Evolutionary conservation across 2,113 vertebrate species (phyloP).

Genomic region (Hemiprocne comata): DNA sequence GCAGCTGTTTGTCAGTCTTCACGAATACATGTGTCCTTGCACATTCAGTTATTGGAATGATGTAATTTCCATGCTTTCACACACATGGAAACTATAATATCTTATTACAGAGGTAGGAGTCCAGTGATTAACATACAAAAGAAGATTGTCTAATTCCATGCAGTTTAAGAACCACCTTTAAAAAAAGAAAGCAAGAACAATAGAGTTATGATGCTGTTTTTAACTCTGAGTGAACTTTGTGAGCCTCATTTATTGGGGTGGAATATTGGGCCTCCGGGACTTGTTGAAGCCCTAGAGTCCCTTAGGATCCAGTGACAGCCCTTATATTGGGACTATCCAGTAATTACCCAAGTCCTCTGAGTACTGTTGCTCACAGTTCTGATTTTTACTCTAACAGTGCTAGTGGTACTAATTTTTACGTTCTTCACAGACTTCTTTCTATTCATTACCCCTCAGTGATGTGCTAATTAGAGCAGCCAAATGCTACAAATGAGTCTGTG

Average conservation of each 20-base stretch:
- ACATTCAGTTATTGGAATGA: slow-evolving; percentile 39
- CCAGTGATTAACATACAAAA: slow-evolving; percentile 13
- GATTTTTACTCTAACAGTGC: slow-evolving; percentile 64
- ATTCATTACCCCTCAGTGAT: slow-evolving; percentile 66
- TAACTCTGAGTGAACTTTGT: slow-evolving; percentile 46
- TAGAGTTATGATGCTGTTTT: not conserved
- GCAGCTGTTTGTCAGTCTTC: not conserved
- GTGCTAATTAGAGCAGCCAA: slow-evolving; percentile 67
- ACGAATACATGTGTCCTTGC: not conserved
- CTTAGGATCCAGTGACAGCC: slow-evolving; percentile 43
- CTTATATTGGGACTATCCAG: slow-evolving; percentile 50
- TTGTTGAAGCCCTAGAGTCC: slow-evolving; percentile 2
- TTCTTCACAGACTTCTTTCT: slow-evolving; percentile 64
- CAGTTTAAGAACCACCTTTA: slow-evolving; percentile 22
- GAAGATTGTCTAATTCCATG: not conserved
- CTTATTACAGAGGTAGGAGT: slow-evolving; percentile 32
- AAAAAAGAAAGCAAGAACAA: slow-evolving; percentile 7
- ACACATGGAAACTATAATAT: slow-evolving; percentile 63
- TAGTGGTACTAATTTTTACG: slow-evolving; percentile 59
- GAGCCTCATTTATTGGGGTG: slow-evolving; percentile 26
- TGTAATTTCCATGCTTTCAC: slow-evolving; percentile 39
- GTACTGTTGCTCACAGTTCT: slow-evolving; percentile 58
- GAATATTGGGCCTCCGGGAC: slow-evolving; percentile 24
- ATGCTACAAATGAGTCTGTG: slow-evolving; percentile 61
- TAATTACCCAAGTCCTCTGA: slow-evolving; percentile 57